phyloP scores from a whole-genome alignment of 2,797 vertebrate genomes.

The Gallinago nigripennis region DNA sequence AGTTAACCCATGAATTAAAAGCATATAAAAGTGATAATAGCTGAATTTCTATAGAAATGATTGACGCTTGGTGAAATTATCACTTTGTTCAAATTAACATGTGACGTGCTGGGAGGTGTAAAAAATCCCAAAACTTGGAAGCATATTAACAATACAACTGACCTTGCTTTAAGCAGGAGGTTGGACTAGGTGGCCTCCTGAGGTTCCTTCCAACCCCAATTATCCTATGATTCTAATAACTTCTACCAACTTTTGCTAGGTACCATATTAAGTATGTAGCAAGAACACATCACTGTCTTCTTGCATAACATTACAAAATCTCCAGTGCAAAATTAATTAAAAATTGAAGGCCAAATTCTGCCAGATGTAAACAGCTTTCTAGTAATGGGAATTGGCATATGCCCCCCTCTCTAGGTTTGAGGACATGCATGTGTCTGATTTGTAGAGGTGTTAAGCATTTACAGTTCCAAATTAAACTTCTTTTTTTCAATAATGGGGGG shows the following conservation, averaged over 20 bases:
- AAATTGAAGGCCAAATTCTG: background rate
- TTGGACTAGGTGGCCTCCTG: background rate
- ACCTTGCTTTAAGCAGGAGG: background rate
- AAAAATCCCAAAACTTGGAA: background rate
- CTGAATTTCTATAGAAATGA: slow-evolving; percentile 6
- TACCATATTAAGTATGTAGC: background rate
- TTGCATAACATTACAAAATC: background rate
- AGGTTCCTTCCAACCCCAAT: background rate
- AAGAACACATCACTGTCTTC: background rate
- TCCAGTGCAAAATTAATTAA: background rate
- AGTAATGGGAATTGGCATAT: background rate
- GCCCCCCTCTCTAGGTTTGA: background rate
- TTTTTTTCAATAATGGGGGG: background rate
- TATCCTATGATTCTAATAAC: background rate
- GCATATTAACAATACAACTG: background rate
- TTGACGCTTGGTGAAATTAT: slow-evolving; percentile 5
- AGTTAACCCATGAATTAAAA: slow-evolving; percentile 58
- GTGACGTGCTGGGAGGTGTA: background rate
- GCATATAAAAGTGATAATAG: slow-evolving; percentile 13
- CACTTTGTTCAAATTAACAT: slow-evolving; percentile 32
- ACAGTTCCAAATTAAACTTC: background rate
- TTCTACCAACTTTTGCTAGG: background rate
- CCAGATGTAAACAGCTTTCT: background rate
- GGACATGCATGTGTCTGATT: background rate
- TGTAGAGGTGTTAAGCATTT: background rate